Evolutionary conservation across 2,888 invertebrate genomes (phyloP).

Genomic region (Yponomeuta plumbellus): DNA sequence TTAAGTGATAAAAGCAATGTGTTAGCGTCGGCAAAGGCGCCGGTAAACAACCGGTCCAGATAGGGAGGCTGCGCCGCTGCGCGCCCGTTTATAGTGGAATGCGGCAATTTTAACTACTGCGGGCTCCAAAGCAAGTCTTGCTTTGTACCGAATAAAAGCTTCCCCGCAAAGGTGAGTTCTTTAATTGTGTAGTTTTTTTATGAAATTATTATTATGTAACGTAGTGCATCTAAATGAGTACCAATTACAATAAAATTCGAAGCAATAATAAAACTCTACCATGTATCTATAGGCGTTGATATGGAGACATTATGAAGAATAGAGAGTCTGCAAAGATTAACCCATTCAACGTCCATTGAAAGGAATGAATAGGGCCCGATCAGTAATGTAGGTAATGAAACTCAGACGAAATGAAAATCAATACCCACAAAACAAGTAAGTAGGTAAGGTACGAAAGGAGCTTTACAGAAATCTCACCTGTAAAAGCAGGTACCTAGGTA

Average conservation of each 20-base stretch:
- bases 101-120: constrained; percentile 76
- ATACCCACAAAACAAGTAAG: not conserved
- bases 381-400: not conserved
- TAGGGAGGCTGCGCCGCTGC: constrained; percentile 68
- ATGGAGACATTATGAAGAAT: not conserved
- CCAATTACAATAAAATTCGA: too few species aligned
- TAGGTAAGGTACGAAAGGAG: not conserved
- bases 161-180: constrained; percentile 12
- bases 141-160: constrained; percentile 57
- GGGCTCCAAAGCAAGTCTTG: constrained; percentile 66
- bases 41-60: constrained; percentile 63
- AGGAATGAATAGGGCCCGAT: not conserved
- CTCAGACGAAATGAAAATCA: not conserved
- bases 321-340: not conserved
- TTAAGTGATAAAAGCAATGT: constrained; percentile 56
- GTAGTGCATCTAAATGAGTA: not conserved
- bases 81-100: constrained; percentile 70
- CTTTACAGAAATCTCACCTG: not conserved
- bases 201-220: not conserved
- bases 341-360: not conserved
- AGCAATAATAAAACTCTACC: not conserved
- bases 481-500: not conserved
- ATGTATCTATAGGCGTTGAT: not conserved
- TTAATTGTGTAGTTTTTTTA: not conserved
- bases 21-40: constrained; percentile 31